These are phyloP conservation scores for Ptychobarbus kaznakovi DNA, from an alignment of 2,797 vertebrate genomes.

Conservation along the genomic window DNA sequence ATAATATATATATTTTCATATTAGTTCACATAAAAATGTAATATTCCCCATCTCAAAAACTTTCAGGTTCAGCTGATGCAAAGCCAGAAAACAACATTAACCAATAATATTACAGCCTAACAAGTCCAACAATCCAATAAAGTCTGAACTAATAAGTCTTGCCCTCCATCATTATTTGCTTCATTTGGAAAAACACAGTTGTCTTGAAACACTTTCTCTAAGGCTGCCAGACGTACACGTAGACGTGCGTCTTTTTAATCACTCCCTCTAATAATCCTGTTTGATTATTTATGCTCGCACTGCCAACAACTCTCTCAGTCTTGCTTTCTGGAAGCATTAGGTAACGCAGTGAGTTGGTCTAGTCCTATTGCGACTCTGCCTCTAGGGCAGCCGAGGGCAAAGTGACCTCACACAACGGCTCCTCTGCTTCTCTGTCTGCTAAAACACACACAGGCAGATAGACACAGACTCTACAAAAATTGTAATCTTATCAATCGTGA, in stretches of 20 bases:
- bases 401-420: constrained; percentile 64
- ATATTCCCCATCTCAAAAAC: background rate
- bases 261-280: background rate
- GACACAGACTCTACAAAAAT: background rate
- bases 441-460: constrained; percentile 34
- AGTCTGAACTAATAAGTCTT: background rate
- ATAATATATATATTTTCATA: background rate
- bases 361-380: constrained; percentile 56
- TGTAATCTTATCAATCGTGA: background rate
- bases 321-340: constrained; percentile 59
- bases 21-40: background rate
- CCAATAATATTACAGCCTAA: background rate
- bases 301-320: constrained; percentile 49
- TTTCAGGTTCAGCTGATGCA: constrained; percentile 8
- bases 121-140: constrained; percentile 20
- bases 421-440: constrained; percentile 49
- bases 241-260: background rate
- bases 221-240: background rate
- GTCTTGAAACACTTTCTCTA: background rate
- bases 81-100: constrained; percentile 3
- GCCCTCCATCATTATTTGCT: constrained; percentile 1
- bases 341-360: constrained; percentile 64
- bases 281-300: constrained; percentile 19
- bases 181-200: constrained; percentile 5
- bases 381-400: constrained; percentile 66